Evolutionary conservation across 2,113 vertebrate genomes (phyloP), one percentile per base, ranked within the genome.

Genomic region (Gambusia affinis): DNA sequence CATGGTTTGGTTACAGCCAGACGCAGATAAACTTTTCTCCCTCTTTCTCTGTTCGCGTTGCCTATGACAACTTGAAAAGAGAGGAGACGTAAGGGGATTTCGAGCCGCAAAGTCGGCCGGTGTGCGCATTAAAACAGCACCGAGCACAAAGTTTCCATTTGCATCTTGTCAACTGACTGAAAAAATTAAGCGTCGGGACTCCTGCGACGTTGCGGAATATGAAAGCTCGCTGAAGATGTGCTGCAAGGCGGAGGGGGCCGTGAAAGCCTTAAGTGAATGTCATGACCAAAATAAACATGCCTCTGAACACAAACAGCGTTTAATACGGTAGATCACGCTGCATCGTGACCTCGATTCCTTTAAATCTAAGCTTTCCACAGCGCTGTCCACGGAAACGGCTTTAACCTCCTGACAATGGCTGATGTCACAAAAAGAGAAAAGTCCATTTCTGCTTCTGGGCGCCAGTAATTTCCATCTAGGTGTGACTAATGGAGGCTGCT

Each of bases 261-360:
- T 66, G 67, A 74, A 82, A 60, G 47, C 73, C 67, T 77, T 67
- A 75, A 84, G 88, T 73, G 76, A 76, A 88, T 57, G 67, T 71
- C 78, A 68, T 12, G 75, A 82, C 80, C 74, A 76, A 87, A 86
- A 87, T 80, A 91, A 87, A 87, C 28, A 64, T 3, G 65, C 65
- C 44, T 73, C 29, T 0, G 71, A 84, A 87, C 75, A 80, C 73
- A 76, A 89, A 80, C 60, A 70, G 17, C 63, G 76, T 82, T 85
- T 76, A 85, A 70, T 57, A n/a, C 51, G n/a, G 51, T 10, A 65
- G 73, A 77, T 84, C 70, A 72, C 60, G 4, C 44, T 70, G 84
- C 75, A 79, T 65, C 80, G 2, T 86, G 88, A 85, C 87, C 89
- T 86, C 82, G 70, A 85, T 88, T 92, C 84, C 80, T 83, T 76